Percentiles rank a stretch among this genome's conserved stretches.
Evolutionary conservation across 2,888 invertebrate species (phyloP).

Genomic region (Nephrotoma appendiculata): DNA sequence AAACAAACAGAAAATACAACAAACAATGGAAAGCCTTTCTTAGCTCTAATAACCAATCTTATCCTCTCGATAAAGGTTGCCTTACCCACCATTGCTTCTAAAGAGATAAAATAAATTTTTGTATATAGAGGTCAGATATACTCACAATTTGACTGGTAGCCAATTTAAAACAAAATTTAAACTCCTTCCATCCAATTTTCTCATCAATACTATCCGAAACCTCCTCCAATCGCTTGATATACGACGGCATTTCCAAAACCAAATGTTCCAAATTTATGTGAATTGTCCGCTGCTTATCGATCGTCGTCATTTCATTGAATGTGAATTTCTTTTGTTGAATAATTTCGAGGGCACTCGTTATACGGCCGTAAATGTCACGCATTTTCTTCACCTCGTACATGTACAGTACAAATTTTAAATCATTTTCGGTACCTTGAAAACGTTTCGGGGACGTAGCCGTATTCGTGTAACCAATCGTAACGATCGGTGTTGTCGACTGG

Average conservation of each 20-base stretch:
- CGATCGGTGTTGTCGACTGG: conserved; percentile 18
- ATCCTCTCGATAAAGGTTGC: too few relatives aligned
- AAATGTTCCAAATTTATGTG: conserved; percentile 45
- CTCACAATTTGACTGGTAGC: conserved; percentile 51
- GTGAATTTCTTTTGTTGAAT: conserved; percentile 33
- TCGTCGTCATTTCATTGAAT: conserved; percentile 43
- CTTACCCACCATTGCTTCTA: too few relatives aligned
- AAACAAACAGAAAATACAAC: too few relatives aligned
- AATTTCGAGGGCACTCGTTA: conserved; percentile 23
- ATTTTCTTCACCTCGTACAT: conserved; percentile 29
- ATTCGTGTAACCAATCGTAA: neutral
- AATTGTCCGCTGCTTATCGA: conserved; percentile 44
- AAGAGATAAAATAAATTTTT: neutral
- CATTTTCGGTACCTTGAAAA: conserved; percentile 18
- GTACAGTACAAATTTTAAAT: conserved; percentile 27
- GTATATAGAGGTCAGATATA: conserved; percentile 18
- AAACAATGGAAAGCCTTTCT: too few relatives aligned
- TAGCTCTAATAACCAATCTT: too few relatives aligned
- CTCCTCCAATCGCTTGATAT: conserved; percentile 44
- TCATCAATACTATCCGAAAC: conserved; percentile 45
- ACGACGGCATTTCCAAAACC: conserved; percentile 46
- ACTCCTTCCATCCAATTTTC: conserved; percentile 44
- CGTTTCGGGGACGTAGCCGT: conserved; percentile 1
- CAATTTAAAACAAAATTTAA: conserved; percentile 46
- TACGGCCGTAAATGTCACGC: conserved; percentile 29